Evolutionary conservation across 2,888 invertebrate genomes (phyloP).

Genomic region (Lycaena phlaeas): DNA sequence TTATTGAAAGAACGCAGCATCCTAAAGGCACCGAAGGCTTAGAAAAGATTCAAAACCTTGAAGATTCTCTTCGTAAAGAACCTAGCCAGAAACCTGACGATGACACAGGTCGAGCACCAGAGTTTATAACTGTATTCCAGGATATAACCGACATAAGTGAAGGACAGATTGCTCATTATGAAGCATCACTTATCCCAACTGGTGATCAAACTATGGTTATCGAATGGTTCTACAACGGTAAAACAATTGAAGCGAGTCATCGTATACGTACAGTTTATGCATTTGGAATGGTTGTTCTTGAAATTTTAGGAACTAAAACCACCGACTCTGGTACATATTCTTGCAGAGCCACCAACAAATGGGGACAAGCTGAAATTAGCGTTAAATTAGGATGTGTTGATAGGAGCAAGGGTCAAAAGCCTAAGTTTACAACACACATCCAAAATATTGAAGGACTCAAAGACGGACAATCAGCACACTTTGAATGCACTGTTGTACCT

Average conservation of each 20-base stretch:
- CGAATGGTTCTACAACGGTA: conserved; percentile 97
- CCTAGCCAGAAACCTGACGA: conserved; percentile 78
- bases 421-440: conserved; percentile 90
- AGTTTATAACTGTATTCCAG: conserved; percentile 90
- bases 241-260: conserved; percentile 89
- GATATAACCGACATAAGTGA: conserved; percentile 89
- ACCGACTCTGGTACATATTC: conserved; percentile 93
- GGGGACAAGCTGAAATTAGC: conserved; percentile 90
- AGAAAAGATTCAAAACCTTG: conserved; percentile 91
- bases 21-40: conserved; percentile 95
- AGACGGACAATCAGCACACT: conserved; percentile 95
- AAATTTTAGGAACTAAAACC: conserved; percentile 94
- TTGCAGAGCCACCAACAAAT: conserved; percentile 90
- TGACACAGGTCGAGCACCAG: conserved; percentile 88
- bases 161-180: conserved; percentile 97
- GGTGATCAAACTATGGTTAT: conserved; percentile 95
- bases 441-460: conserved; percentile 87
- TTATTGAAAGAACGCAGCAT: conserved; percentile 93
- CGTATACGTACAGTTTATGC: conserved; percentile 95
- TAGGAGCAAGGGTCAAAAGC: conserved; percentile 88
- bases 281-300: conserved; percentile 97
- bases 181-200: conserved; percentile 94
- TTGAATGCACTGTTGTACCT: conserved; percentile 94
- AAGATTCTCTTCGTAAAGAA: conserved; percentile 85
- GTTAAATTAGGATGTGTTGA: conserved; percentile 88